Conservation (phyloP, 2,113 vertebrate genomes). For the Perca flavescens region DNA sequence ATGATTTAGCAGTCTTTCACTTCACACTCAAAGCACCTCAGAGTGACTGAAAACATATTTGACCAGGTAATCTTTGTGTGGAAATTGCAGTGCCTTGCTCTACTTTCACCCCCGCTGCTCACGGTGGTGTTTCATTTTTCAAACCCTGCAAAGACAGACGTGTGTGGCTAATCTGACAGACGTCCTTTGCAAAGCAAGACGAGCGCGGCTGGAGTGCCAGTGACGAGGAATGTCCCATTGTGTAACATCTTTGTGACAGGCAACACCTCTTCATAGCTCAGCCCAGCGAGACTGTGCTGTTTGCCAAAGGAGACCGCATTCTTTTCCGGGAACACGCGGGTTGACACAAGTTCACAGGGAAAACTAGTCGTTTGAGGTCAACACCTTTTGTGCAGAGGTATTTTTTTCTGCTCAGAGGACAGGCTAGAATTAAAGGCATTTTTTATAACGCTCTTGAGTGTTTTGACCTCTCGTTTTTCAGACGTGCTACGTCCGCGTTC, state of each 20-base stretch:
- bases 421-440: conserved; percentile 54
- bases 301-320: conserved; percentile 53
- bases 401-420: conserved; percentile 14
- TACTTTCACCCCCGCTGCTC: conserved; percentile 8
- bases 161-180: conserved; percentile 51
- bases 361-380: conserved; percentile 58
- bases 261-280: conserved; percentile 40
- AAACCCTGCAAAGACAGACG: conserved; percentile 42
- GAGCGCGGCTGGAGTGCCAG: not conserved
- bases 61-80: conserved; percentile 3
- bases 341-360: conserved; percentile 50
- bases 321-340: conserved; percentile 26
- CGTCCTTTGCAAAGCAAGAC: conserved; percentile 9
- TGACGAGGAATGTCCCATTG: conserved; percentile 56
- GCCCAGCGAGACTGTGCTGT: conserved; percentile 21
- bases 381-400: conserved; percentile 50
- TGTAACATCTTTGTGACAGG: conserved; percentile 54
- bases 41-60: conserved; percentile 19
- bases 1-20: not conserved
- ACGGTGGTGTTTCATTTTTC: not conserved
- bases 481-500: conserved; percentile 29
- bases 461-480: conserved; percentile 65
- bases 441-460: conserved; percentile 58
- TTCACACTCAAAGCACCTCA: not conserved
- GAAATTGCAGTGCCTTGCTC: not conserved